A percentile compares a stretch with the other conserved stretches of the same genome.
These are phyloP conservation scores for Eucriotettix oculatus DNA, from an alignment of 2,888 invertebrate genomes.

Conservation along the genomic window DNA sequence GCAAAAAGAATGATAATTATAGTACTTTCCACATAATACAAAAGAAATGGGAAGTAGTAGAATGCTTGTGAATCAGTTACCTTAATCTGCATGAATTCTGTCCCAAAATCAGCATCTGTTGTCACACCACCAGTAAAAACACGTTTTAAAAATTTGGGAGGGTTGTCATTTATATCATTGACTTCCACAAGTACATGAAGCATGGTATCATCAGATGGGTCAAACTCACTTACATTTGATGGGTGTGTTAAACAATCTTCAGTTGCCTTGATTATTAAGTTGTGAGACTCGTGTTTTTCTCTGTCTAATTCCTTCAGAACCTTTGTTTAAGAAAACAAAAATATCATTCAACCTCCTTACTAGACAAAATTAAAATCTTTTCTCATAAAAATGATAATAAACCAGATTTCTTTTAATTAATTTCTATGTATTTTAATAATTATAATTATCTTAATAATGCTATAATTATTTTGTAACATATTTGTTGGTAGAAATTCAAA, in stretches of 20 bases:
- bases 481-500: too few species aligned
- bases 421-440: too few species aligned
- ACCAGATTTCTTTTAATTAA: too few species aligned
- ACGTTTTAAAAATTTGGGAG: constrained; percentile 61
- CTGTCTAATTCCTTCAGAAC: constrained; percentile 51
- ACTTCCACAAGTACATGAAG: constrained; percentile 54
- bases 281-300: constrained; percentile 48
- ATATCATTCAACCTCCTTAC: not conserved
- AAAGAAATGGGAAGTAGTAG: not conserved
- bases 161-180: constrained; percentile 79
- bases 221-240: constrained; percentile 23
- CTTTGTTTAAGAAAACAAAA: constrained; percentile 20
- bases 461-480: too few species aligned
- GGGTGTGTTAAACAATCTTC: constrained; percentile 60
- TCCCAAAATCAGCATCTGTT: constrained; percentile 81
- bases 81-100: constrained; percentile 68
- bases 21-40: not conserved
- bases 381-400: too few species aligned
- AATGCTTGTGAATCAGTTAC: constrained; percentile 27
- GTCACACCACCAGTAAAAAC: constrained; percentile 90
- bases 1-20: constrained; percentile 13
- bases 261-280: constrained; percentile 59
- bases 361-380: not conserved
- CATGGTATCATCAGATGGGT: constrained; percentile 43
- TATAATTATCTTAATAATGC: too few species aligned